A percentile compares a stretch with the other conserved stretches of the same genome.
Conservation (phyloP, 1,140 invertebrate genomes). For the Zaprionus nigranus region DNA sequence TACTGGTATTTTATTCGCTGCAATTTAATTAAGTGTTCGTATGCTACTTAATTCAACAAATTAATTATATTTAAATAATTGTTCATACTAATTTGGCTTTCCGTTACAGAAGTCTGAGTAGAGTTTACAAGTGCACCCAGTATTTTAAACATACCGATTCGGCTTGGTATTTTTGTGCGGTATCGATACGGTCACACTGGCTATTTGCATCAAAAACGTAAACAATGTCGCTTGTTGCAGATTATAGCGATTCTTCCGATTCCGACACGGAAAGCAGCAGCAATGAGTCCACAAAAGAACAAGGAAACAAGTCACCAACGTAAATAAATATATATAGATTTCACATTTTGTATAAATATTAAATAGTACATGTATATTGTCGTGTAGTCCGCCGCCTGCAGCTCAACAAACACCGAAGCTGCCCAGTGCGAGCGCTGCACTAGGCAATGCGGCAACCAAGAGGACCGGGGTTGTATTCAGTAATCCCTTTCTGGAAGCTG, state of each 20-base stretch:
- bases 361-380: not conserved
- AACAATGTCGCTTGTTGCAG: constrained; percentile 70
- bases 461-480: constrained; percentile 88
- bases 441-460: constrained; percentile 55
- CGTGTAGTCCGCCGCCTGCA: constrained; percentile 16
- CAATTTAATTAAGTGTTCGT: not conserved
- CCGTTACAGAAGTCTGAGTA: too few relatives aligned
- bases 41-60: not conserved
- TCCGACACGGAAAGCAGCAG: constrained; percentile 54
- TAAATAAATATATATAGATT: not conserved
- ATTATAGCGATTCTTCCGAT: constrained; percentile 74
- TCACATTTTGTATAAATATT: not conserved
- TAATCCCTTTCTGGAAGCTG: constrained; percentile 96
- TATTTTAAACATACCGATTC: not conserved
- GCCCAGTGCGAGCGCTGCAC: constrained; percentile 65
- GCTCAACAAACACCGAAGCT: constrained; percentile 37
- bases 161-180: not conserved
- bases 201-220: constrained; percentile 31
- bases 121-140: not conserved
- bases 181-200: constrained; percentile 18
- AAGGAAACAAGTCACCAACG: constrained; percentile 15
- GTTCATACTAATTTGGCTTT: not conserved
- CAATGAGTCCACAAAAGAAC: constrained; percentile 34
- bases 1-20: not conserved
- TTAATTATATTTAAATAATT: not conserved